Evolutionary conservation across 2,113 vertebrate genomes (phyloP), one percentile per base, ranked within the genome.

Genomic region (Spea multiplicata): DNA sequence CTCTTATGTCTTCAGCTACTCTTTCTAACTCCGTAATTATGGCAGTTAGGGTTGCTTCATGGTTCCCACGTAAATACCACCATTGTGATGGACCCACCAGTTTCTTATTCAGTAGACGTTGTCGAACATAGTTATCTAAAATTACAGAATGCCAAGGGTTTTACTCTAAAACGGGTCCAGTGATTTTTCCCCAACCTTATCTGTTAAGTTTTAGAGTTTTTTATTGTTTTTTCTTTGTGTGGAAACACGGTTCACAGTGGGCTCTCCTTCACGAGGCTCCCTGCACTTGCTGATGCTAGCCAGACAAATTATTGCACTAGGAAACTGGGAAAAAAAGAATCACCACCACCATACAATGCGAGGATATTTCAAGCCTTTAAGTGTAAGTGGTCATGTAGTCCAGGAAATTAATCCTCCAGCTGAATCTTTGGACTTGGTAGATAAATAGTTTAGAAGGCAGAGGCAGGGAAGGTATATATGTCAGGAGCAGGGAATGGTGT

Each of bases 351-450:
- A 64, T 48, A 75, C 74, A 75, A 65, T 75, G 74, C 48, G 66
- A 67, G 67, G 62, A 67, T 75, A 75, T 50, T 44, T 55, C 17
- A 46, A 59, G 66, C 49, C 45, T 70, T 76, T 70, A 70, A 76
- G 66, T 76, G 66, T 61, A 61, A 70, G 53, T 48, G 53, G 66
- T 76, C 75, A 70, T 75, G 66, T 75, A 30, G 44, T 70, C 44
- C 62, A 30, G 49, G 13, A 9, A 73, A 61, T n/a, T n/a, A 9
- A 30, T 52, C 49, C 75, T 70, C 75, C 75, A 66, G 49, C 53
- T 76, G 66, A 66, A 76, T 48, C 70, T 76, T 76, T 59, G 55
- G 55, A 57, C 55, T 57, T 52, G 50, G 50, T 52, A 7, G 50
- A 52, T 10, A n/a, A n/a, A n/a, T n/a, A n/a, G n/a, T n/a, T n/a